Percentiles rank a stretch among this genome's conserved stretches.
These are phyloP conservation scores for Agrenia bidenticulata DNA, from an alignment of 2,888 invertebrate genomes.

Conservation along the genomic window DNA sequence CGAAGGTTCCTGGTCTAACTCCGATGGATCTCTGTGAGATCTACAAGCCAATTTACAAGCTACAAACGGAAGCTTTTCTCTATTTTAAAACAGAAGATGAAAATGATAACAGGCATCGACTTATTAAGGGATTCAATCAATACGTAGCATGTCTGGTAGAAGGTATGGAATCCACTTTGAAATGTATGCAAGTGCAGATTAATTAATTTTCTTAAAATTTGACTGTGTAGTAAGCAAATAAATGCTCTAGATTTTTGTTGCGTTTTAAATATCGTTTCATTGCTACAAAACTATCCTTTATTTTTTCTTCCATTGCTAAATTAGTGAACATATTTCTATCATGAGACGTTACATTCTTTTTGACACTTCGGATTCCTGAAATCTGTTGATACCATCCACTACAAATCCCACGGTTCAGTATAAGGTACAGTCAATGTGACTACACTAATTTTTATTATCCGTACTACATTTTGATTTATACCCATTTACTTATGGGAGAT, in stretches of 20 bases:
- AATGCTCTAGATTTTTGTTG: too few relatives aligned
- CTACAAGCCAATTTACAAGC: constrained; percentile 33
- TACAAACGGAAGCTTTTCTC: constrained; percentile 34
- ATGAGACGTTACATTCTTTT: too few relatives aligned
- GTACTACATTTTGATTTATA: too few relatives aligned
- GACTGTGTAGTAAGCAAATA: too few relatives aligned
- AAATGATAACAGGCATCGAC: constrained; percentile 30
- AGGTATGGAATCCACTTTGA: constrained; percentile 37
- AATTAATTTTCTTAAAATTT: too few relatives aligned
- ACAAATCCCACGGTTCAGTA: too few relatives aligned
- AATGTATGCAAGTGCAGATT: constrained; percentile 12
- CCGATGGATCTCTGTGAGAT: constrained; percentile 21
- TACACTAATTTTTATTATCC: too few relatives aligned
- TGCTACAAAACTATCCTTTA: background rate
- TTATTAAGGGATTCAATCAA: constrained; percentile 33
- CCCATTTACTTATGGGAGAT: too few relatives aligned
- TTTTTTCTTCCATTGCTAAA: background rate
- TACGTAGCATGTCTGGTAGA: constrained; percentile 41
- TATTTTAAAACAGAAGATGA: constrained; percentile 42
- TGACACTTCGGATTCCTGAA: too few relatives aligned
- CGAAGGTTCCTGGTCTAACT: constrained; percentile 1
- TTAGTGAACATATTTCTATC: too few relatives aligned
- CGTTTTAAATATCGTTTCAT: background rate
- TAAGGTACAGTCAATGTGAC: too few relatives aligned
- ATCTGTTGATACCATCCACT: too few relatives aligned